Evolutionary conservation across 2,888 invertebrate species (phyloP).

Genomic region (Monoplex corrugatus): DNA sequence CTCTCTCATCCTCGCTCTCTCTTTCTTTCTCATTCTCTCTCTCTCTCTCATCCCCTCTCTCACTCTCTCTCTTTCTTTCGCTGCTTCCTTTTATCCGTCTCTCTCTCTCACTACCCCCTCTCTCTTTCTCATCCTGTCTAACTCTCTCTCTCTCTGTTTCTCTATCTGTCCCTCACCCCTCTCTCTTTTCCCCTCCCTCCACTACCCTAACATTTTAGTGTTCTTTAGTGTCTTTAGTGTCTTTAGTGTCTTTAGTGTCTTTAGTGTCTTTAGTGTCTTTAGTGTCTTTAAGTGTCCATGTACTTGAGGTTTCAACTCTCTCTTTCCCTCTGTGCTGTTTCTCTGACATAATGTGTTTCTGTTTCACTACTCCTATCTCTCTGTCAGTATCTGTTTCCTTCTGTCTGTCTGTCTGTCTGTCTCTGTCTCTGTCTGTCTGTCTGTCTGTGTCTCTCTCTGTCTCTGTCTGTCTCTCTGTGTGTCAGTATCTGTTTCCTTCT

Average conservation of each 20-base stretch:
- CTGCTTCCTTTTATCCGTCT: not conserved
- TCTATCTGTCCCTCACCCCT: not conserved
- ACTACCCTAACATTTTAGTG: too few relatives aligned
- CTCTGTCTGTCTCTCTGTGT: too few relatives aligned
- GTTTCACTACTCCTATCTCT: slow-evolving; percentile 3
- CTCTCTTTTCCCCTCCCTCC: not conserved
- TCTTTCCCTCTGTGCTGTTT: not conserved
- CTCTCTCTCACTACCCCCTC: not conserved
- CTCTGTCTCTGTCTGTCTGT: too few relatives aligned
- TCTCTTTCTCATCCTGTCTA: not conserved
- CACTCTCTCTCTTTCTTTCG: not conserved
- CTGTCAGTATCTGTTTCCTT: slow-evolving; percentile 19
- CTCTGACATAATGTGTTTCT: not conserved
- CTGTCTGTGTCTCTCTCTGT: too few relatives aligned
- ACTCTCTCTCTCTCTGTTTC: not conserved
- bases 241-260: too few relatives aligned
- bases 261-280: too few relatives aligned
- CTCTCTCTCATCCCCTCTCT: not conserved
- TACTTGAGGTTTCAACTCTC: too few relatives aligned
- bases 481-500: too few relatives aligned
- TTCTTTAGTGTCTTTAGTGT: too few relatives aligned
- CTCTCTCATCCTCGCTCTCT: not conserved
- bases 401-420: too few relatives aligned
- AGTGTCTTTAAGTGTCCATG: too few relatives aligned
- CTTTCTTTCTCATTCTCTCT: not conserved